Base-by-base conservation (phyloP, 2,888 invertebrate genomes). In the Diaphora mendica region DNA sequence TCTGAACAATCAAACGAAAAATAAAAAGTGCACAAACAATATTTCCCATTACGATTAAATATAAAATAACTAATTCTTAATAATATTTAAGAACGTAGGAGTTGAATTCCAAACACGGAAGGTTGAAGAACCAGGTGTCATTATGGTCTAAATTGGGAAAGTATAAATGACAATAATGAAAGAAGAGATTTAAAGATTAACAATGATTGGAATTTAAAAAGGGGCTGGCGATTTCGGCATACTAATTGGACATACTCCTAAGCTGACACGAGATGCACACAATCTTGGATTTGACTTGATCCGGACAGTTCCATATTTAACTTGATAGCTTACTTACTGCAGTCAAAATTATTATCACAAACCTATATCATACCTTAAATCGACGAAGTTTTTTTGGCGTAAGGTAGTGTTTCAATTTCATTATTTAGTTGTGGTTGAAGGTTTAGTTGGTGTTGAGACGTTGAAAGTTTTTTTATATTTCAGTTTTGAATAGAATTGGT, bases 221-320 rank as follows among this genome's bases (percentile, higher is more conserved):
- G 51, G 9, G 35, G 26, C 48, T 64, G n/a, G 3, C 20, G 35
- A 67, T 70, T 74, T 70, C n/a, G 62, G 71, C n/a, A 62, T 64
- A 30, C 20, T 68, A 69, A 74, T 81, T 59, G 33, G 68, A 64
- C 44, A 71, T 72, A 64, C 70, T 72, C 26, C 68, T 72, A 79
- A 82, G 73, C 79, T 80, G 77, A 79, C 83, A 74, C 75, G 70
- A 68, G 72, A 77, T 65, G 73, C 68, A 68, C 76, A 70, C 55
- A 70, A 77, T 71, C 66, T 42, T 72, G 42, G 72, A 69, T 79
- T 59, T 42, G 42, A 62, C 62, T 73, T 48, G 64, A 70, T 68
- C 68, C 67, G 51, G 42, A n/a, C 23, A 67, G 30, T 72, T 13
- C 64, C 66, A 79, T 65, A 82, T 78, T 75, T 79, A 71, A 75